Evolutionary conservation across 2,113 vertebrate genomes (phyloP).

Genomic region (Hemibagrus wyckioides): DNA sequence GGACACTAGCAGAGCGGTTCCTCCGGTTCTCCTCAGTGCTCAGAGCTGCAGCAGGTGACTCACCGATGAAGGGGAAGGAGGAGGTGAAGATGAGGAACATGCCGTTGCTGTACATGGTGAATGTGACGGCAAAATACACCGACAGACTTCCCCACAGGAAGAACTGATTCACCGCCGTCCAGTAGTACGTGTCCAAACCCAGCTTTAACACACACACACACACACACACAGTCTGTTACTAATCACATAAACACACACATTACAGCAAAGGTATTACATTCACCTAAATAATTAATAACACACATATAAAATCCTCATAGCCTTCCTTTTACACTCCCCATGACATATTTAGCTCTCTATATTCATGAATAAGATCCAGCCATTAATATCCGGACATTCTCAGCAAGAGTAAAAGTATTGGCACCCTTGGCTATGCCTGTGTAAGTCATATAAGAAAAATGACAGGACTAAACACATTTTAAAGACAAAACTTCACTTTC

Average conservation of each 20-base stretch:
- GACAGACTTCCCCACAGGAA: slow-evolving; percentile 94
- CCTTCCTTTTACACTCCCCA: neutral
- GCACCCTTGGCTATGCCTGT: neutral
- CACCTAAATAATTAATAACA: no score
- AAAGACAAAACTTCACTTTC: neutral
- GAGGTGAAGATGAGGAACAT: slow-evolving; percentile 86
- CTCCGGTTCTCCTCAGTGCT: neutral
- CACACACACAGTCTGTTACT: neutral
- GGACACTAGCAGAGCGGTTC: neutral
- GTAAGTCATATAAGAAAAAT: neutral
- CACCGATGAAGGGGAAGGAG: slow-evolving; percentile 87
- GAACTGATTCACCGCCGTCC: slow-evolving; percentile 92
- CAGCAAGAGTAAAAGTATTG: neutral
- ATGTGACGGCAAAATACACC: slow-evolving; percentile 85
- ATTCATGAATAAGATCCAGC: neutral
- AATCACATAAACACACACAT: neutral
- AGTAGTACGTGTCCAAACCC: slow-evolving; percentile 86
- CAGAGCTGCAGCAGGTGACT: slow-evolving; percentile 53
- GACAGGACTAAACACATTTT: neutral
- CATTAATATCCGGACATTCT: neutral
- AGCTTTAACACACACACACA: slow-evolving; percentile 76
- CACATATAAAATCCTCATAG: no score
- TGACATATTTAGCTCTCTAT: neutral
- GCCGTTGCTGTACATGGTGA: slow-evolving; percentile 91
- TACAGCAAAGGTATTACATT: neutral